phyloP scores from a whole-genome alignment of 1,140 invertebrate genomes.

The Apis florea region DNA sequence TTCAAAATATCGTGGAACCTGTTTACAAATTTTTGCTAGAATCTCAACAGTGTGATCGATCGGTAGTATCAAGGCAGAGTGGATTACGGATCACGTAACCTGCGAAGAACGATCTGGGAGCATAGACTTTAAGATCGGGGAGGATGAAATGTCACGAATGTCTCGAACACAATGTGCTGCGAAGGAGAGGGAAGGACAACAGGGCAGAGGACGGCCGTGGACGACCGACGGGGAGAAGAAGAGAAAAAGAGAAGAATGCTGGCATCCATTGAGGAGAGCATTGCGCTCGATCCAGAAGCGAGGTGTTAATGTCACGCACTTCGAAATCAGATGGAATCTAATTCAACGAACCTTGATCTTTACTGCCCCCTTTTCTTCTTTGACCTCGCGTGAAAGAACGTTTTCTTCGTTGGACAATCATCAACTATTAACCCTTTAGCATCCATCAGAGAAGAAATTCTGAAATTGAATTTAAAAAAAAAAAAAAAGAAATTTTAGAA shows the following conservation, averaged over 20 bases:
- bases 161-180: conserved; percentile 54
- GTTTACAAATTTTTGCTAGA: no score
- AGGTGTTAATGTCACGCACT: conserved; percentile 65
- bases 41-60: background rate
- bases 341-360: conserved; percentile 68
- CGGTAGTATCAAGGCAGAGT: conserved; percentile 12
- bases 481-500: background rate
- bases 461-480: background rate
- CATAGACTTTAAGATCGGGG: conserved; percentile 59
- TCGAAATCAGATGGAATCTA: conserved; percentile 60
- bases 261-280: conserved; percentile 47
- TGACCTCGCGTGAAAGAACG: conserved; percentile 36
- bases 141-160: conserved; percentile 67
- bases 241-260: conserved; percentile 27
- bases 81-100: conserved; percentile 48
- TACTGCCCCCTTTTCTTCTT: conserved; percentile 39
- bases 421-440: conserved; percentile 7
- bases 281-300: conserved; percentile 57
- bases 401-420: background rate
- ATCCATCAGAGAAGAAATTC: background rate
- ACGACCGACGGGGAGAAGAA: background rate
- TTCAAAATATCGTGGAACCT: no score
- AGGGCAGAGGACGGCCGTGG: conserved; percentile 36
- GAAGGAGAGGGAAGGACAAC: conserved; percentile 46
- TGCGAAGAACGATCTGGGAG: conserved; percentile 59